A percentile compares a stretch with the other conserved stretches of the same genome.
phyloP scores from a whole-genome alignment of 2,113 vertebrate species.

The Sciurus niger region DNA sequence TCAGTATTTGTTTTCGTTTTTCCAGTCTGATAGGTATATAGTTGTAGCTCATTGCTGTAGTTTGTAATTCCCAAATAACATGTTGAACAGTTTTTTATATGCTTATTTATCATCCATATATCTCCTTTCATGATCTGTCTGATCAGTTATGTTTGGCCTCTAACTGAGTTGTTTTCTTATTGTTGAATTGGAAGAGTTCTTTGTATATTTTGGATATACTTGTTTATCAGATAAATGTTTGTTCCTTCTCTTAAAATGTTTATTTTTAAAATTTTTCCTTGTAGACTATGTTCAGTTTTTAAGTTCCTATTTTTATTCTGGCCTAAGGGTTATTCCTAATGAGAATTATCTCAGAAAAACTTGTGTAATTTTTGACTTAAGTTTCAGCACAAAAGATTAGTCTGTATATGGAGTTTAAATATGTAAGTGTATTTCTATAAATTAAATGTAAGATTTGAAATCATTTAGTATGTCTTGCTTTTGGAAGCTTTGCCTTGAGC shows the following conservation, averaged over 20 bases:
- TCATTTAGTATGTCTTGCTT: neutral
- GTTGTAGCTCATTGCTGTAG: neutral
- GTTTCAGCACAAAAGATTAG: neutral
- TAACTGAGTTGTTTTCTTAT: neutral
- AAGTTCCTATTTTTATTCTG: slow-evolving; percentile 24
- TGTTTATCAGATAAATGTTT: neutral
- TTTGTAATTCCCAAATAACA: neutral
- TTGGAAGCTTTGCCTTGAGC: neutral
- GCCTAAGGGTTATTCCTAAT: neutral
- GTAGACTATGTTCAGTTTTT: neutral
- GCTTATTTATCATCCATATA: neutral
- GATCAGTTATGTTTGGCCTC: neutral
- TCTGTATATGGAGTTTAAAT: slow-evolving; percentile 2
- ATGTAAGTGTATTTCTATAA: neutral
- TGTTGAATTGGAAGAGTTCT: neutral
- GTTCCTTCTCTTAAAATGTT: neutral
- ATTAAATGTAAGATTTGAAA: slow-evolving; percentile 33
- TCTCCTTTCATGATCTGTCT: neutral
- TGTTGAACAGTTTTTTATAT: neutral
- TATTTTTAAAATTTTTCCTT: neutral
- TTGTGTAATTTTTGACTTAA: slow-evolving; percentile 11
- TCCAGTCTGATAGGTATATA: neutral
- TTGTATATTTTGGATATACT: neutral
- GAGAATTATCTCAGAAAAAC: neutral
- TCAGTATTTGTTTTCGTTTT: neutral